phyloP scores from a whole-genome alignment of 2,888 invertebrate genomes.

The Andrena haemorrhoa region DNA sequence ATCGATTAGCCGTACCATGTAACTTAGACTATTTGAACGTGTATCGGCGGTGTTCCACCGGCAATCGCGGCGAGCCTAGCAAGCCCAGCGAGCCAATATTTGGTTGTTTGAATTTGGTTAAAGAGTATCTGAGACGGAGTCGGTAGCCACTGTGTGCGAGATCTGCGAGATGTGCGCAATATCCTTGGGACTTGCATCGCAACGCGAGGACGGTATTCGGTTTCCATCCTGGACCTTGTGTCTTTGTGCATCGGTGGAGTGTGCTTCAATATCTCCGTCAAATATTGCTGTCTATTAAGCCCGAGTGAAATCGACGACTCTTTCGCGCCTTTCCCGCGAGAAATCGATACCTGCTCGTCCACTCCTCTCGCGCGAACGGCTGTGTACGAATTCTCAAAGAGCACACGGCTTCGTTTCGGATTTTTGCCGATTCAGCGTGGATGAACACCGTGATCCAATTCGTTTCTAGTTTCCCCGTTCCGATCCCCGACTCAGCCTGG shows the following conservation, averaged over 20 bases:
- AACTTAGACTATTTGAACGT: slow-evolving; percentile 55
- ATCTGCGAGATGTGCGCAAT: neutral
- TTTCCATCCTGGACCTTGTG: neutral
- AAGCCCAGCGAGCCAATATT: slow-evolving; percentile 35
- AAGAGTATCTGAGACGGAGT: slow-evolving; percentile 47
- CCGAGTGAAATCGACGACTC: too few species aligned
- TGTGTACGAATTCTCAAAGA: slow-evolving; percentile 52
- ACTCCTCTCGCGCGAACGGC: slow-evolving; percentile 1
- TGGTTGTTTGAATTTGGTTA: slow-evolving; percentile 49
- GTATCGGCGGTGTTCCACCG: slow-evolving; percentile 54
- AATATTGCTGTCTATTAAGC: too few species aligned
- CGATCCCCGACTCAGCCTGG: slow-evolving; percentile 2
- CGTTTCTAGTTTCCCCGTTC: slow-evolving; percentile 44
- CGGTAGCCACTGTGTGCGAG: slow-evolving; percentile 19
- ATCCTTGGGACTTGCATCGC: slow-evolving; percentile 15
- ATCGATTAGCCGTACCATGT: slow-evolving; percentile 48
- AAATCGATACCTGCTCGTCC: slow-evolving; percentile 28
- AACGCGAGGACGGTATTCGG: neutral
- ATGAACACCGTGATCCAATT: slow-evolving; percentile 62
- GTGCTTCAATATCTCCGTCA: too few species aligned
- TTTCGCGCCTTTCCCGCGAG: neutral
- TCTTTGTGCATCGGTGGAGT: too few species aligned
- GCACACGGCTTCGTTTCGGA: slow-evolving; percentile 29
- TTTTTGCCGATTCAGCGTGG: slow-evolving; percentile 55
- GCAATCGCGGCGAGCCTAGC: slow-evolving; percentile 41